Conservation (phyloP, 2,113 vertebrate genomes). For the Oreochromis niloticus region DNA sequence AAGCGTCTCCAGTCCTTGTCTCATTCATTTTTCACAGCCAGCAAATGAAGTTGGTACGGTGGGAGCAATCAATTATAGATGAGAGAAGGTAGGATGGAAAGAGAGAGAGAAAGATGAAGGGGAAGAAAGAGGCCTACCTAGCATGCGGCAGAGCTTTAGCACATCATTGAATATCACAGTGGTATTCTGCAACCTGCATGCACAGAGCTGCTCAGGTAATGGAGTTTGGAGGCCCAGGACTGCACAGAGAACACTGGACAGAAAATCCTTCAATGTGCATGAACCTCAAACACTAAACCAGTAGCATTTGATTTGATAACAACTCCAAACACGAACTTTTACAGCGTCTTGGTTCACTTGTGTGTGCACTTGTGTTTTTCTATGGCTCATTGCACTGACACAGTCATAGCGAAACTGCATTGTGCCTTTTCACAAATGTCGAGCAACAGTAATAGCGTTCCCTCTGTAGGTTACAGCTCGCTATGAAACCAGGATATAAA, state of each 20-base stretch:
- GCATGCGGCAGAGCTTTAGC: constrained; percentile 41
- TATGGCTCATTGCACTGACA: constrained; percentile 5
- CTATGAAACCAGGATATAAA: constrained; percentile 48
- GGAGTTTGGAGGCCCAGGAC: background rate
- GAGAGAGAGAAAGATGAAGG: constrained; percentile 29
- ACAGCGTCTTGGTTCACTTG: background rate
- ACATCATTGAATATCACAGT: constrained; percentile 34
- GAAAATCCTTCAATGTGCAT: background rate
- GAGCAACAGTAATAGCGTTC: constrained; percentile 40
- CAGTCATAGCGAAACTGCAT: constrained; percentile 64
- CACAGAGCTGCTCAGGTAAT: constrained; percentile 2
- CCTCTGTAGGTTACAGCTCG: constrained; percentile 16
- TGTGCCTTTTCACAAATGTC: constrained; percentile 46
- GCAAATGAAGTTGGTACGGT: constrained; percentile 75
- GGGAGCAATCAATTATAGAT: constrained; percentile 76
- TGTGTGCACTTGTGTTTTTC: constrained; percentile 1
- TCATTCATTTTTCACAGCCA: constrained; percentile 75
- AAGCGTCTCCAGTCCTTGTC: constrained; percentile 60
- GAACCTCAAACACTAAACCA: background rate
- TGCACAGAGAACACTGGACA: background rate
- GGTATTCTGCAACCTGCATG: constrained; percentile 17
- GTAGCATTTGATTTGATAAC: background rate
- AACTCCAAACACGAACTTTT: background rate
- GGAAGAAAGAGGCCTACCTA: constrained; percentile 37
- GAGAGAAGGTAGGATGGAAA: constrained; percentile 57